Conservation (phyloP, 2,113 vertebrate genomes). For the Varanus komodoensis region DNA sequence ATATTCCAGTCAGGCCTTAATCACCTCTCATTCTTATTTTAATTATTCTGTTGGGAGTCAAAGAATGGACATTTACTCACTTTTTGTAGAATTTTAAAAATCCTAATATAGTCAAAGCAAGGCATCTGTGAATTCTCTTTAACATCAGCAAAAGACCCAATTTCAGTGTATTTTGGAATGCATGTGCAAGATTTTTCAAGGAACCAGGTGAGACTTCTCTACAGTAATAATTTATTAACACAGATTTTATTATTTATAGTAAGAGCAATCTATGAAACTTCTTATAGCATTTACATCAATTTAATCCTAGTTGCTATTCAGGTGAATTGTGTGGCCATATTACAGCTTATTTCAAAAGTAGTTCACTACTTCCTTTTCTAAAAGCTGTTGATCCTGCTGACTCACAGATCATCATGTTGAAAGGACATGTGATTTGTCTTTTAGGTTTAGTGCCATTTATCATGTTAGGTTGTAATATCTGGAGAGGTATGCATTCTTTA, state of each 20-base stretch:
- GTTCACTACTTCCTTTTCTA: too few relatives aligned
- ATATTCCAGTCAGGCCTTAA: slow-evolving; percentile 16
- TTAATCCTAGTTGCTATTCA: not conserved
- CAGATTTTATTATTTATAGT: too few relatives aligned
- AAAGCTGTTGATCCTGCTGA: not conserved
- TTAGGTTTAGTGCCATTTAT: not conserved
- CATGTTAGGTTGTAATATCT: not conserved
- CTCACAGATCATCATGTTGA: not conserved
- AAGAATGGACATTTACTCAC: not conserved
- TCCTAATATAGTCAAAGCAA: not conserved
- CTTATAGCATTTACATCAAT: too few relatives aligned
- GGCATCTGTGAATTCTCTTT: not conserved
- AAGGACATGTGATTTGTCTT: not conserved
- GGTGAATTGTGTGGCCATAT: not conserved
- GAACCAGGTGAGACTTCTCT: not conserved
- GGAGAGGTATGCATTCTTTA: not conserved
- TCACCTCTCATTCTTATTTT: slow-evolving; percentile 15
- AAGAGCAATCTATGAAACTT: too few relatives aligned
- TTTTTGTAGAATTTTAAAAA: not conserved
- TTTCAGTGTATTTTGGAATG: not conserved
- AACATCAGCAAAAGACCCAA: not conserved
- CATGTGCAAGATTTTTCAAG: not conserved
- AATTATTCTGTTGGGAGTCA: slow-evolving; percentile 12
- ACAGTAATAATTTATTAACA: not conserved
- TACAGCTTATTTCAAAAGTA: not conserved